Percentiles rank a stretch among this genome's conserved stretches.
Conservation (phyloP, 1,140 invertebrate species). For the Nasonia longicornis region DNA sequence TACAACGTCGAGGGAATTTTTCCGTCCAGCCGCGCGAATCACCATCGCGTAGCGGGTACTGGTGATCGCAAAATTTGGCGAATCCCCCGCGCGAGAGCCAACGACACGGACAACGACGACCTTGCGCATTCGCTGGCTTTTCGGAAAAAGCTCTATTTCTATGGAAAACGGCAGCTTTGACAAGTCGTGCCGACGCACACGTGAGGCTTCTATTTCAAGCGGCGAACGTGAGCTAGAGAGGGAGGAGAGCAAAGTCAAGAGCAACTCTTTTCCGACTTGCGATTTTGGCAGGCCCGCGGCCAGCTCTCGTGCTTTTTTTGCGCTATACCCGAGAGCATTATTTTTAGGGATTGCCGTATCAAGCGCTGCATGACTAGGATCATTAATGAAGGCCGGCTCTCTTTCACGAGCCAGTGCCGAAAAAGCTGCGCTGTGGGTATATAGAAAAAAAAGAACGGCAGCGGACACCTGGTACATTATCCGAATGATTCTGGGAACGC, state of each 20-base stretch:
- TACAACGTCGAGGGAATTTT: too few species aligned
- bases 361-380: conserved; percentile 6
- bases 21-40: too few species aligned
- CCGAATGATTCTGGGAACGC: conserved; percentile 34
- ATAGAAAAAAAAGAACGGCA: conserved; percentile 19
- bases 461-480: conserved; percentile 34
- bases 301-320: background rate
- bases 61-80: background rate
- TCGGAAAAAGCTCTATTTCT: conserved; percentile 26
- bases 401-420: background rate
- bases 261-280: conserved; percentile 30
- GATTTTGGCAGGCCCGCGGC: conserved; percentile 10
- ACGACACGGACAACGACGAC: background rate
- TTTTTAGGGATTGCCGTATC: conserved; percentile 42
- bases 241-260: background rate
- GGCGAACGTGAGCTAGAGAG: background rate
- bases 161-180: conserved; percentile 16
- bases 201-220: conserved; percentile 15
- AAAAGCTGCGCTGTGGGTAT: background rate
- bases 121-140: background rate
- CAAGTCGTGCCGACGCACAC: conserved; percentile 1
- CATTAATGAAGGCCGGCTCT: conserved; percentile 15
- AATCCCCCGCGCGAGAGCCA: background rate
- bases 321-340: background rate
- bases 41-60: too few species aligned